Evolutionary conservation across 2,113 vertebrate species (phyloP).

Genomic region (Nibea albiflora): DNA sequence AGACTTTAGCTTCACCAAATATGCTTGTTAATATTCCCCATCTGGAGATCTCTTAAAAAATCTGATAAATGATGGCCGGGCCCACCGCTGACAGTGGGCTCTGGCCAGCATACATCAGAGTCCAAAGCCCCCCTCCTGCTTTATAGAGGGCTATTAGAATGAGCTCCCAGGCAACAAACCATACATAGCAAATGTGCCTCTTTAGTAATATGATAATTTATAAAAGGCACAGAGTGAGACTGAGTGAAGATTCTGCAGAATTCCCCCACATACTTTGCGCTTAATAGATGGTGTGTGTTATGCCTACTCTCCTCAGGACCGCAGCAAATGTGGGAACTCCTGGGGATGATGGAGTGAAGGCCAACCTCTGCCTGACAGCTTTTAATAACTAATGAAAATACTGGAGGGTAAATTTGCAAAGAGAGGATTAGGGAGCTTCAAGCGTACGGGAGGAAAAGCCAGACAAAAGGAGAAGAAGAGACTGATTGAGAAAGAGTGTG

Average conservation of each 20-base stretch:
- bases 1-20: conserved; percentile 66
- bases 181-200: conserved; percentile 81
- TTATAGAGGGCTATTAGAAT: conserved; percentile 74
- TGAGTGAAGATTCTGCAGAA: conserved; percentile 74
- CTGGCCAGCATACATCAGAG: conserved; percentile 81
- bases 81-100: conserved; percentile 71
- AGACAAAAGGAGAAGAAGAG: conserved; percentile 40
- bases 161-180: conserved; percentile 80
- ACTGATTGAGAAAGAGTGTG: conserved; percentile 2
- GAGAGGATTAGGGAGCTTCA: conserved; percentile 59
- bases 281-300: conserved; percentile 77
- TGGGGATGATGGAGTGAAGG: conserved; percentile 77
- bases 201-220: conserved; percentile 83
- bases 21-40: conserved; percentile 78
- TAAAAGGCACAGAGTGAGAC: conserved; percentile 74
- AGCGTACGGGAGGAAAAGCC: neutral
- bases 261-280: conserved; percentile 68
- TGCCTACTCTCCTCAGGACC: conserved; percentile 66
- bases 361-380: conserved; percentile 70
- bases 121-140: conserved; percentile 67
- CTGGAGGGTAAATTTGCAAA: conserved; percentile 62
- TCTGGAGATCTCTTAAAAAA: conserved; percentile 76
- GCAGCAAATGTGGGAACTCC: conserved; percentile 68
- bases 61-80: conserved; percentile 76
- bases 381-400: conserved; percentile 80